Conservation (phyloP, 2,113 vertebrate species). For the Spea multiplicata region DNA sequence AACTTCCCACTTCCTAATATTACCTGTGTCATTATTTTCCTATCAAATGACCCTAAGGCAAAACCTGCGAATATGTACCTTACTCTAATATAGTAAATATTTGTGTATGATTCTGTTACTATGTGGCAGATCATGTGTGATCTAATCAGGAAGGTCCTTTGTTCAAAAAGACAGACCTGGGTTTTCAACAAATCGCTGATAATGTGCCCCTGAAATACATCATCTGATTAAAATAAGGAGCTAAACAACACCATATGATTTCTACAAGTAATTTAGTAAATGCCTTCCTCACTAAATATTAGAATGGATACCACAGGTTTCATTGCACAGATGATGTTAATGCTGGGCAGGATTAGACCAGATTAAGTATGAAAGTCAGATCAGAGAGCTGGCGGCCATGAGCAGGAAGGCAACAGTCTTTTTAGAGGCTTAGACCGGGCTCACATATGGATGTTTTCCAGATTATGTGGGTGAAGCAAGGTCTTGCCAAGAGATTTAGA, state of each 20-base stretch:
- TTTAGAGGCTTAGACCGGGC: constrained; percentile 68
- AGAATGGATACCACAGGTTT: constrained; percentile 77
- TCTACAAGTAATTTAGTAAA: constrained; percentile 82
- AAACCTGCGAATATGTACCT: too few species aligned
- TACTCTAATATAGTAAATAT: background rate
- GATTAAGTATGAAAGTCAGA: constrained; percentile 81
- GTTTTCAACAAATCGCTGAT: constrained; percentile 69
- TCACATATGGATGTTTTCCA: constrained; percentile 68
- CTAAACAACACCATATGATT: constrained; percentile 77
- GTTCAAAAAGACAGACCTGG: constrained; percentile 59
- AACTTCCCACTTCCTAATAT: too few species aligned
- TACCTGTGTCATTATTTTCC: too few species aligned
- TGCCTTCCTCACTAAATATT: constrained; percentile 76
- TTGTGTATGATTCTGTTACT: background rate
- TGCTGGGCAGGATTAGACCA: constrained; percentile 78
- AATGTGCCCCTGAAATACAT: constrained; percentile 65
- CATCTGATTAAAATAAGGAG: constrained; percentile 78
- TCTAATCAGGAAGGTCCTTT: constrained; percentile 57
- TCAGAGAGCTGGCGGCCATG: constrained; percentile 68
- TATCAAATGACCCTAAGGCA: too few species aligned
- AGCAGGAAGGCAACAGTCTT: constrained; percentile 67
- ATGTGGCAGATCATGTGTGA: constrained; percentile 10
- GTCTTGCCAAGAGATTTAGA: constrained; percentile 73
- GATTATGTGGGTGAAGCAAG: constrained; percentile 70
- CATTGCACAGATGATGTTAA: constrained; percentile 81